Evolutionary conservation across 2,113 vertebrate genomes (phyloP).

Genomic region (Chaetodon trifascialis): DNA sequence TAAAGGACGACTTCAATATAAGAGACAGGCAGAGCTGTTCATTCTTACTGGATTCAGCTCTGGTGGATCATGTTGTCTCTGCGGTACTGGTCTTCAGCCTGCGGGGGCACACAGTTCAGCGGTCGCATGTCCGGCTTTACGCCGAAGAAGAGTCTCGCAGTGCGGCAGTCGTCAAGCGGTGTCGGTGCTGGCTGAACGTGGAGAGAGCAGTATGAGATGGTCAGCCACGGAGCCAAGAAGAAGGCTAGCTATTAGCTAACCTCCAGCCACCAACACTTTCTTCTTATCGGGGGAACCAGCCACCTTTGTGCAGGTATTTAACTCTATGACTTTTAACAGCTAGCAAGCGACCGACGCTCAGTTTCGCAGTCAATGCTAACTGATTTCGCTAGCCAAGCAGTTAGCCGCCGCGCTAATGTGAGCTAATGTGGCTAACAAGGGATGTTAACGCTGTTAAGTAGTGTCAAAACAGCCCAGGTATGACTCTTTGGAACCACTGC

Average conservation of each 20-base stretch:
- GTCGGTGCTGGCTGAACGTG: not conserved
- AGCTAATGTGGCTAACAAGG: conserved; percentile 60
- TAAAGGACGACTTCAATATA: no score
- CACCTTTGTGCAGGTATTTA: conserved; percentile 53
- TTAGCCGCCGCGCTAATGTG: conserved; percentile 35
- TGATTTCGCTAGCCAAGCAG: conserved; percentile 5
- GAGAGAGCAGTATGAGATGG: conserved; percentile 36
- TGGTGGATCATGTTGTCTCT: not conserved
- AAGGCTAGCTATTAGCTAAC: conserved; percentile 35
- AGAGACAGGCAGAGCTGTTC: no score
- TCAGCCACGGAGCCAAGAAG: conserved; percentile 18
- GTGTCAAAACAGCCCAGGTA: accelerated
- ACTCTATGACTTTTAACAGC: not conserved
- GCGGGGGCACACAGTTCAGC: conserved; percentile 43
- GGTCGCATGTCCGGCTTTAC: not conserved
- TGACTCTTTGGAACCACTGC: accelerated
- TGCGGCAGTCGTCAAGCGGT: conserved; percentile 47
- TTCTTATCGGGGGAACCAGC: not conserved
- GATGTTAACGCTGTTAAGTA: no score
- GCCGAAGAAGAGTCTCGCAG: conserved; percentile 60
- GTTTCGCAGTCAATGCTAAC: not conserved
- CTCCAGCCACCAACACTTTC: not conserved
- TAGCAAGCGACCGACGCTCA: not conserved
- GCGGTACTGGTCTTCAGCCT: conserved; percentile 36
- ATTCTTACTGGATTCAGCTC: not conserved